These are phyloP conservation scores for Oeneis ivallda DNA, from an alignment of 2,888 invertebrate genomes.

Conservation along the genomic window DNA sequence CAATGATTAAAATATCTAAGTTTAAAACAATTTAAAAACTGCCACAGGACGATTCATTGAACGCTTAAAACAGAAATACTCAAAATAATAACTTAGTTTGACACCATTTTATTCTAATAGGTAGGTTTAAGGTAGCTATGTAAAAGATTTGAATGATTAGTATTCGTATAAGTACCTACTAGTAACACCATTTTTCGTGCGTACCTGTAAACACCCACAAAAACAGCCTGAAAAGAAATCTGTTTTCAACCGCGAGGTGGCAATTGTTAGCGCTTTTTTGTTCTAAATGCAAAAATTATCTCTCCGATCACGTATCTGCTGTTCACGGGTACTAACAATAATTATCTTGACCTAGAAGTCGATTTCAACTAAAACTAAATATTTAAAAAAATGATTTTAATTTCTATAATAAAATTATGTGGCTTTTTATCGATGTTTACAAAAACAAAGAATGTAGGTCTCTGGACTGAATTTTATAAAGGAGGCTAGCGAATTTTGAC, in stretches of 20 bases:
- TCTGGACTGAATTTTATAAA: too few species aligned
- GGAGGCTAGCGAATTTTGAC: too few species aligned
- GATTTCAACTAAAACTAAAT: conserved; percentile 9
- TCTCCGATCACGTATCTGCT: conserved; percentile 15
- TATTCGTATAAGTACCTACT: too few species aligned
- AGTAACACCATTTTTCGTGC: not conserved
- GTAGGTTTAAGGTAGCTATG: too few species aligned
- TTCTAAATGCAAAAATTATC: conserved; percentile 11
- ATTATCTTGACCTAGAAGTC: conserved; percentile 10
- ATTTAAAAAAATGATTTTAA: conserved; percentile 10
- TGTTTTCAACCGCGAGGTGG: not conserved
- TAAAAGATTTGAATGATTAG: too few species aligned
- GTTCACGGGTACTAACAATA: conserved; percentile 16
- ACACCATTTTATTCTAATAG: too few species aligned
- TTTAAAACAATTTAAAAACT: too few species aligned
- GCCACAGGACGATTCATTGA: too few species aligned
- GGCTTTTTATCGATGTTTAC: not conserved
- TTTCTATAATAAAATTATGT: not conserved
- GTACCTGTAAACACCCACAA: not conserved
- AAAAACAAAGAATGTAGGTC: not conserved
- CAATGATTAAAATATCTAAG: too few species aligned
- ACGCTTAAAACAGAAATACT: too few species aligned
- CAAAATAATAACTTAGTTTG: too few species aligned
- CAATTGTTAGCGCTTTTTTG: conserved; percentile 14
- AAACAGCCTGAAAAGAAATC: conserved; percentile 2